Evolutionary conservation across 2,113 vertebrate species (phyloP), one percentile per base, ranked within the genome.

Genomic region (Prolemur simus): DNA sequence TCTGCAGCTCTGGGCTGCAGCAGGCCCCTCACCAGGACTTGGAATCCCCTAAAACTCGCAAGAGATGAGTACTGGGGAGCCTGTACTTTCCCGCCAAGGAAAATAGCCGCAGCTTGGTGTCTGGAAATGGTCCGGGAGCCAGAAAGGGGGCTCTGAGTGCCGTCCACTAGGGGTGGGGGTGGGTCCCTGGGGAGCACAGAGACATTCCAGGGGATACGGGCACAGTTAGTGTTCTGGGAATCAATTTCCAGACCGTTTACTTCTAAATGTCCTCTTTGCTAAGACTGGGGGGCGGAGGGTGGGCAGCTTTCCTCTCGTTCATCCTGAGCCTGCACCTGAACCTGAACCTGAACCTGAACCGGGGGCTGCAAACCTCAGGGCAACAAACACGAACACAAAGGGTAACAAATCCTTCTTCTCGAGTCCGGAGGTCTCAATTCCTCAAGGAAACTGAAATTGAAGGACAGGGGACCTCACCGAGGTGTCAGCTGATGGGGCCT

Each of bases 361-460:
- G 3, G 0, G 39, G 13, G 71, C 2, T 34, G 6, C 8, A 45
- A 20, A 45, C 37, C 6, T 13, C 2, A 7, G 23, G 47, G 34
- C n/a, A 5, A 49, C 37, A 32, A 32, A 78, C 49, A 49, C 23
- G 60, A 60, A 27, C 68, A 6, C 29, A 13, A 15, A 6, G 0
- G 3, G 58, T 21, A 13, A 29, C 25, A 83, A 21, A 29, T 34
- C 39, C 54, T 47, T 77, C 42, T 45, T 49, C 10, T 49, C 10
- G 39, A 10, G 45, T 45, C 39, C 11, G n/a, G 17, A 42, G 18
- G 47, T 58, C 52, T 23, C 13, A 1, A 1, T 47, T 87, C 87
- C 39, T 86, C 18, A 23, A 34, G 15, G 81, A 56, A 85, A 37
- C 37, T 42, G 74, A 66, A 52, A 42, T 5, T 21, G 39, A 60